Evolutionary conservation across 2,888 invertebrate genomes (phyloP), one percentile per base, ranked within the genome.

Genomic region (Unio pictorum): DNA sequence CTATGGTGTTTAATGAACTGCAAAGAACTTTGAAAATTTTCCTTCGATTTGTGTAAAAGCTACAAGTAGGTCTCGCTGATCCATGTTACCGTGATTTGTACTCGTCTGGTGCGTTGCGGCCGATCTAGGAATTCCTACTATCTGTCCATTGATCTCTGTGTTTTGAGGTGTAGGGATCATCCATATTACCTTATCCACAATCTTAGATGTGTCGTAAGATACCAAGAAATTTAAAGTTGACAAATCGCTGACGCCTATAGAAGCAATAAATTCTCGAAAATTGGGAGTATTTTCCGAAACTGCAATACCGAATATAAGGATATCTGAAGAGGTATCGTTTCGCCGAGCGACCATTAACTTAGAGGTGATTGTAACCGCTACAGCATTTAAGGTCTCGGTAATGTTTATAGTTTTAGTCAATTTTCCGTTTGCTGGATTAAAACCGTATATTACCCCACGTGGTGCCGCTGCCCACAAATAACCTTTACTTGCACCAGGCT

Each of bases 81-180:
- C 72, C 60, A 66, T 68, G 7, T 55, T 17, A 28, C 61, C 61
- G 15, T n/a, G 28, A 26, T 62, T 64, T n/a, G 23, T 20, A 23
- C 69, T 68, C 26, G 57, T 54, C 45, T 15, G 2, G 45, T 45
- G 0, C 15, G 1, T 45, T 3, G 3, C 4, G 1, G 45, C 45
- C 45, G 45, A 45, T 45, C 45, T 45, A 45, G 45, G 61, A 1
- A 76, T 67, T 5, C 80, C 80, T 15, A 78, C 67, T 20, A 80
- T 78, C 56, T 80, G 80, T 34, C 80, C 80, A 8, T 66, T 61
- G 11, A 74, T 73, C 20, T 62, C 66, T 0, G 68, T 68, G 26
- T 74, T 73, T 11, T 76, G 73, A 15, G 80, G 80, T 4, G 75
- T 73, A 15, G 76, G 74, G 6, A 80, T 68, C 68, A 76, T 72